Base-by-base conservation (phyloP, 2,797 vertebrate species). In the Chloroceryle inda region DNA sequence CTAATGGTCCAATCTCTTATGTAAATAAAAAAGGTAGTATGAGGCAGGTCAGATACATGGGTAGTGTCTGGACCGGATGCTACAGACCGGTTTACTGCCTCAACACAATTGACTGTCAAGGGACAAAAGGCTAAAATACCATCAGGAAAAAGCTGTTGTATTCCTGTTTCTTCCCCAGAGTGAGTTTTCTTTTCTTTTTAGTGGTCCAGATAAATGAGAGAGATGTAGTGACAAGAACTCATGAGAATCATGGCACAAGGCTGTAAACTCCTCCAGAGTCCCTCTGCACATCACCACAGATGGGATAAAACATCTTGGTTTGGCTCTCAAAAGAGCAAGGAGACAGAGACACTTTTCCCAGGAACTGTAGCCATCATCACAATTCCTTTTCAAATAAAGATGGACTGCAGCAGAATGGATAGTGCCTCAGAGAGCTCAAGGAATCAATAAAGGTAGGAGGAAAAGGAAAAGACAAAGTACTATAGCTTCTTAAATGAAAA, bases 401-500 rank as follows among this genome's bases (percentile, higher is more conserved):
- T 92, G 84, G 38, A 80, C 75, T 81, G 35, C 42, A 81, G 69
- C 61, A 86, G 69, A 96, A 97, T 89, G 79, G 87, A 95, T 93
- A 93, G 68, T 15, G n/a, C 81, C 84, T 96, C 95, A 92, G 71
- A 72, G 74, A 11, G 2, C 63, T 76, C 50, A 44, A 56, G 89
- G 72, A 92, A 96, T 96, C 96, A 56, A 96, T 97, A 96, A 88
- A 95, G 69, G 79, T 76, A 85, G 92, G 82, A 93, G 76, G 87
- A 96, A 96, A 92, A 87, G 80, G 85, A 93, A 97, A 97, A 89
- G 23, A 80, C 53, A 88, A 92, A 89, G 68, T 88, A 88, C 76
- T 94, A 90, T 94, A 96, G 56, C 76, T 95, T 97, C 89, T 95
- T 96, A 97, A 97, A 97, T 96, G 92, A 97, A 91, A 96, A 98